Evolutionary conservation across 1,140 invertebrate genomes (phyloP).

Genomic region (Aphelenchoides besseyi): DNA sequence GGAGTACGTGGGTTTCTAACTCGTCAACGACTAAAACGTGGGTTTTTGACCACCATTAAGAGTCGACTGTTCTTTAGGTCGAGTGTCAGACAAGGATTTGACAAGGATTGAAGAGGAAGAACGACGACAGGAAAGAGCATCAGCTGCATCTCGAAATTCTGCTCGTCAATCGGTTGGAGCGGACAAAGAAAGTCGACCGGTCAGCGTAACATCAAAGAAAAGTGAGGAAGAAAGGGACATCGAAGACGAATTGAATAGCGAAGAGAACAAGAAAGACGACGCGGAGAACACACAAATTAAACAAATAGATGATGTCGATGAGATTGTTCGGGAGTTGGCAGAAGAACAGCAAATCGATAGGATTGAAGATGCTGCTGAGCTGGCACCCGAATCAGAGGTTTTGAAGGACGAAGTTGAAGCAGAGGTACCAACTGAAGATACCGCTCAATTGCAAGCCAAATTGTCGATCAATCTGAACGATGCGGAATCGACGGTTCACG

Average conservation of each 20-base stretch:
- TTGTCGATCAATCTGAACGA: background rate
- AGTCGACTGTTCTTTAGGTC: background rate
- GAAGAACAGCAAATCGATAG: background rate
- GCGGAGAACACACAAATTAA: background rate
- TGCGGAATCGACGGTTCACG: background rate
- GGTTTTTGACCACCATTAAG: background rate
- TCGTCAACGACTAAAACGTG: slow-evolving; percentile 7
- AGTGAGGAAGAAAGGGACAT: background rate
- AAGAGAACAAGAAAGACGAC: background rate
- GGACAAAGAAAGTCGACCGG: background rate
- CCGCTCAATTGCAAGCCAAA: slow-evolving; percentile 2
- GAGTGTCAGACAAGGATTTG: background rate
- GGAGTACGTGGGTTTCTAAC: slow-evolving; percentile 14
- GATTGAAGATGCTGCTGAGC: background rate
- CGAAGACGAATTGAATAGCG: background rate
- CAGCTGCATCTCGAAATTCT: background rate
- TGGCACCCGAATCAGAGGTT: background rate
- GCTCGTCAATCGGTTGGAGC: background rate
- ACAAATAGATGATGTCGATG: background rate
- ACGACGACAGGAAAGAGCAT: background rate
- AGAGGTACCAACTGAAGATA: background rate
- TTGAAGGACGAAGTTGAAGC: too few relatives aligned
- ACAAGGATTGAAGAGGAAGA: background rate
- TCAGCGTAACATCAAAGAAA: background rate
- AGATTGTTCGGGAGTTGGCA: background rate